These are phyloP conservation scores for Melanostoma mellinum DNA, from an alignment of 2,888 invertebrate species.

Conservation along the genomic window DNA sequence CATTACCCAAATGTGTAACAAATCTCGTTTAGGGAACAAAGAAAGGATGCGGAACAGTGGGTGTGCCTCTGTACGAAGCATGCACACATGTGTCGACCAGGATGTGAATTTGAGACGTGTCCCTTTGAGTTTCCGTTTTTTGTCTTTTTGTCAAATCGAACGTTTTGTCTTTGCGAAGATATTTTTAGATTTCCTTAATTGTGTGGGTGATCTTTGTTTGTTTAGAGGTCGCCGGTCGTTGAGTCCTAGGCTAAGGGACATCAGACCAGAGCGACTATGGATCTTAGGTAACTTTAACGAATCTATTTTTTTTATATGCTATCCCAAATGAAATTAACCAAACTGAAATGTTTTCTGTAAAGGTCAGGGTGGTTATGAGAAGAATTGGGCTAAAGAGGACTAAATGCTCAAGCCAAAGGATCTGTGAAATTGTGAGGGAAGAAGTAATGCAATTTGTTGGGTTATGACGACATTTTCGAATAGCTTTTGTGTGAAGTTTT, in stretches of 20 bases:
- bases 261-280: background rate
- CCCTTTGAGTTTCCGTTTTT: conserved; percentile 67
- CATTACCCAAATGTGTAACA: conserved; percentile 77
- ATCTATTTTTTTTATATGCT: no score
- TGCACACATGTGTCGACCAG: conserved; percentile 69
- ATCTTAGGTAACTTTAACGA: background rate
- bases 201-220: conserved; percentile 24
- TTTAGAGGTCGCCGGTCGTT: background rate
- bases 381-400: no score
- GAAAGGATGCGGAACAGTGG: conserved; percentile 52
- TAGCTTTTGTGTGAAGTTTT: no score
- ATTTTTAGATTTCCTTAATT: conserved; percentile 27
- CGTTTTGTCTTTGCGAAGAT: conserved; percentile 3
- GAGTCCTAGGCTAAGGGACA: background rate
- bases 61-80: background rate
- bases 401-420: no score
- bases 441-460: no score
- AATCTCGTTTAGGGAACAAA: conserved; percentile 16
- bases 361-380: no score
- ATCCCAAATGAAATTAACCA: no score
- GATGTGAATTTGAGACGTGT: conserved; percentile 64
- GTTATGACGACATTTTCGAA: no score
- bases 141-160: conserved; percentile 1
- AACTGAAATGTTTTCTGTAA: no score
- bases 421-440: no score